phyloP scores from a whole-genome alignment of 2,113 vertebrate genomes.

The Colaptes auratus region DNA sequence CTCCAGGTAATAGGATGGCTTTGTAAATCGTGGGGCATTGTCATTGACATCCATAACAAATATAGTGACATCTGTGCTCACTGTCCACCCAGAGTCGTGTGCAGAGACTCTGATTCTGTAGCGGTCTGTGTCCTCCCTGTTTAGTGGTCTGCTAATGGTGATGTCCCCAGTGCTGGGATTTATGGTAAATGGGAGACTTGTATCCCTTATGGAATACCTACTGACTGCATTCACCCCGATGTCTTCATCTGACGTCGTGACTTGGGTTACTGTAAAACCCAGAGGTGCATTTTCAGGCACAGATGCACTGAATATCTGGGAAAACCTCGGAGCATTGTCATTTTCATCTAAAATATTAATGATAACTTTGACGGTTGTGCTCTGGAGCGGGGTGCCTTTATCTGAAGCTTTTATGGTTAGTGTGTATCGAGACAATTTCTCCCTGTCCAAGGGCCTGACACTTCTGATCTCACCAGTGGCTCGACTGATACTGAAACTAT shows the following conservation, averaged over 20 bases:
- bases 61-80: slow-evolving; percentile 95
- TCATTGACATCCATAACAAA: slow-evolving; percentile 95
- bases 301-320: slow-evolving; percentile 93
- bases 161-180: slow-evolving; percentile 92
- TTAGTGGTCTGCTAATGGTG: slow-evolving; percentile 89
- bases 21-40: slow-evolving; percentile 90
- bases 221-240: slow-evolving; percentile 89
- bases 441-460: slow-evolving; percentile 88
- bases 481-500: slow-evolving; percentile 88
- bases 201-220: slow-evolving; percentile 88
- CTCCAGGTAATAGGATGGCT: slow-evolving; percentile 92
- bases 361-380: slow-evolving; percentile 82
- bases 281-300: slow-evolving; percentile 93
- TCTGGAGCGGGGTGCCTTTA: slow-evolving; percentile 84
- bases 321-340: slow-evolving; percentile 94
- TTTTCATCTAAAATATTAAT: slow-evolving; percentile 92
- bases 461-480: slow-evolving; percentile 92
- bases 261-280: slow-evolving; percentile 89
- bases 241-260: slow-evolving; percentile 96
- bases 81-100: slow-evolving; percentile 96
- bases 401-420: slow-evolving; percentile 89
- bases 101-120: slow-evolving; percentile 93
- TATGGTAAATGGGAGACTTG: slow-evolving; percentile 88
- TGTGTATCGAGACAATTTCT: slow-evolving; percentile 83
- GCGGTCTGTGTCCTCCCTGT: slow-evolving; percentile 90